These are phyloP conservation scores for Chamaetylas fuelleborni DNA, from an alignment of 2,113 vertebrate genomes.

Conservation along the genomic window DNA sequence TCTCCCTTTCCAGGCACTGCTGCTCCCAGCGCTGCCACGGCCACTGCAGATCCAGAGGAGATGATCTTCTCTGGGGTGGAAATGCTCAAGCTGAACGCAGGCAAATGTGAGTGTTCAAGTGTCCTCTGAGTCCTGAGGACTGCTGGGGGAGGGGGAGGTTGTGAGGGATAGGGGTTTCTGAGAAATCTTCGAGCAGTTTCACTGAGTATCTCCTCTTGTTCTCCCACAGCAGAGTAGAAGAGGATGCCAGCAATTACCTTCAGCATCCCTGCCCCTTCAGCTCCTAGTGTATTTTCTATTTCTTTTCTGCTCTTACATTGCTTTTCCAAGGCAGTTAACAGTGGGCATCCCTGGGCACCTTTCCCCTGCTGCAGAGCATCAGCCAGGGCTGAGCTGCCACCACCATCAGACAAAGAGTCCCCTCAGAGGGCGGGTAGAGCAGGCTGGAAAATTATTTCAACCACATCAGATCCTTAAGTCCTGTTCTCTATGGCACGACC, in stretches of 20 bases:
- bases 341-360: neutral
- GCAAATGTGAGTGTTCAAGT: neutral
- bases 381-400: neutral
- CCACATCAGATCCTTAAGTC: rapidly evolving
- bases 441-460: neutral
- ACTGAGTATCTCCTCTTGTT: neutral
- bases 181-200: no score
- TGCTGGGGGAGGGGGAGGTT: no score
- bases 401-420: neutral
- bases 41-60: slow-evolving; percentile 32
- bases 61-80: slow-evolving; percentile 57
- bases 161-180: rapidly evolving
- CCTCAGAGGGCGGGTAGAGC: neutral
- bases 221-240: neutral
- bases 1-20: neutral
- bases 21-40: neutral
- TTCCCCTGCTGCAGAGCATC: neutral
- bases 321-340: neutral
- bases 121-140: neutral
- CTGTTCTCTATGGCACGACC: neutral
- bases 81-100: neutral
- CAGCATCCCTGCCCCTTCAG: neutral
- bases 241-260: neutral
- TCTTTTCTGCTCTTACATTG: neutral
- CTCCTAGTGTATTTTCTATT: neutral